Base-by-base conservation (phyloP, 2,888 invertebrate species). In the Cheilosia vernalis region DNA sequence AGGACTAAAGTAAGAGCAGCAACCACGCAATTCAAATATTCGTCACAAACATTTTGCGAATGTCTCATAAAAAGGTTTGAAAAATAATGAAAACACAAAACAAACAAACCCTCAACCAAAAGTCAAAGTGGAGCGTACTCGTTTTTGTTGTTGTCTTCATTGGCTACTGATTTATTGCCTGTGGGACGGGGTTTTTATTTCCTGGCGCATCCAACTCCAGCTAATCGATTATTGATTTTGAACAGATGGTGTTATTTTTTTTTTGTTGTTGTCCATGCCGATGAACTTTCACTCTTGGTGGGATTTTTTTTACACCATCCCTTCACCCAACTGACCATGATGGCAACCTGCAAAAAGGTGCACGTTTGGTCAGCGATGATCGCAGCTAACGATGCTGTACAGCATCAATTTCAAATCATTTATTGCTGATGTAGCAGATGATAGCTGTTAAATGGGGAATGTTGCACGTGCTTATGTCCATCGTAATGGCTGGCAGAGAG, bases 381-480 rank as follows among this genome's bases (percentile, higher is more conserved):
- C 73, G 70, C 47, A 70, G 74, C 84, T 80, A 84, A 84, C 84
- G 80, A 85, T 66, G 61, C 37, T 81, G 85, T 81, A 81, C 76
- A 85, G 77, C 81, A 85, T 85, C 85, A 85, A 85, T 85, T 85
- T 85, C 85, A 72, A 85, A 85, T 85, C 85, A 85, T 85, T 85
- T 85, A 85, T 85, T 85, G 85, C 81, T 81, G 85, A 85, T 85
- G 85, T 85, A 81, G 85, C 85, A 85, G 85, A 85, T 85, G 85
- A 85, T 85, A 85, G 85, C 85, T 85, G 85, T 85, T 85, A 85
- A 85, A 81, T 77, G 81, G 76, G 81, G 66, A 76, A 63, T 73
- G 76, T 81, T 85, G 85, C 85, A 85, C 85, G 85, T 85, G 76
- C 81, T 85, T 58, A 70, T 76, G 84, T 76, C 70, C 67, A 17